Evolutionary conservation across 2,888 invertebrate genomes (phyloP).

Genomic region (Bibio marci): DNA sequence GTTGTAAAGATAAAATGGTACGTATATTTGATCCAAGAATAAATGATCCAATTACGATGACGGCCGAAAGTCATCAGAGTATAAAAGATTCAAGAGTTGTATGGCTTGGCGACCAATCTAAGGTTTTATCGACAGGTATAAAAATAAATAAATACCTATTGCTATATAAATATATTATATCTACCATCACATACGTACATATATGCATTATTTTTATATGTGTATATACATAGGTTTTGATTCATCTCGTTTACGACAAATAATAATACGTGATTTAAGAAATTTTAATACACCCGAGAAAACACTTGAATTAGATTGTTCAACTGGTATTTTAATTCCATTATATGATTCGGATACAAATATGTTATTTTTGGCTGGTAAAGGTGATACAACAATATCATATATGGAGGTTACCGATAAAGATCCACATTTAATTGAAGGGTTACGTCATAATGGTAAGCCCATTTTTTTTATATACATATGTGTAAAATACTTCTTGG

Average conservation of each 20-base stretch:
- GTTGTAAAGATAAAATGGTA: conserved; percentile 82
- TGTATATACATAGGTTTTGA: conserved; percentile 47
- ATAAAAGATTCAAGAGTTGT: conserved; percentile 83
- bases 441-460: conserved; percentile 57
- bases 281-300: conserved; percentile 63
- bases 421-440: conserved; percentile 79
- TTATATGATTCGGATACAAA: conserved; percentile 85
- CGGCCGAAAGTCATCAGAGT: conserved; percentile 67
- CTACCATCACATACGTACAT: background rate
- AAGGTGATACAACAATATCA: conserved; percentile 81
- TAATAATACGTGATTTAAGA: conserved; percentile 73
- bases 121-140: conserved; percentile 65
- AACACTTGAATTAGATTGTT: conserved; percentile 65
- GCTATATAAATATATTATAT: background rate
- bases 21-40: conserved; percentile 71
- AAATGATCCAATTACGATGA: conserved; percentile 37
- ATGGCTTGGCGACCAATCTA: conserved; percentile 74
- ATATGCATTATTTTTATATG: conserved; percentile 12
- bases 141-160: conserved; percentile 12
- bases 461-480: background rate
- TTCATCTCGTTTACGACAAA: conserved; percentile 68
- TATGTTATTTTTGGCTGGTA: conserved; percentile 88
- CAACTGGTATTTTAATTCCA: conserved; percentile 82
- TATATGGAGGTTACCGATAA: conserved; percentile 82
- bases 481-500: background rate